phyloP scores from a whole-genome alignment of 2,888 invertebrate species.

The Aproaerema taeniolella region DNA sequence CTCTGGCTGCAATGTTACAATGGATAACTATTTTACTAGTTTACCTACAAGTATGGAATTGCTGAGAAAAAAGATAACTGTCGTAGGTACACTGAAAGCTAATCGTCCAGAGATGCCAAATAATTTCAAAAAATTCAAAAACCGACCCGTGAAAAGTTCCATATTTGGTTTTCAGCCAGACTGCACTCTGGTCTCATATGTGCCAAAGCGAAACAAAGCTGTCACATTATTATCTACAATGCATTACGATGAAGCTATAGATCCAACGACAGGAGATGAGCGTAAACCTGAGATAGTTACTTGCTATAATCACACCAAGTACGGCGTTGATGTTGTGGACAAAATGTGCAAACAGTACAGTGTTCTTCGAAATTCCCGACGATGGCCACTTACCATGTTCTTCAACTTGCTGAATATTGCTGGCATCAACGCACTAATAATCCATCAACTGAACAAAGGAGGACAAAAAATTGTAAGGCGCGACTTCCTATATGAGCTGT shows the following conservation, averaged over 20 bases:
- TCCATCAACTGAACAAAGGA: too few relatives aligned
- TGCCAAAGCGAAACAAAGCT: slow-evolving; percentile 26
- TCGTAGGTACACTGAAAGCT: not conserved
- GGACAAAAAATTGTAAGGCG: too few relatives aligned
- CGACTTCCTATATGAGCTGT: too few relatives aligned
- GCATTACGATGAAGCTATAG: slow-evolving; percentile 22
- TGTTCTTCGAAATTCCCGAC: slow-evolving; percentile 24
- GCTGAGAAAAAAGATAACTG: slow-evolving; percentile 1
- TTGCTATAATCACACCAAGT: too few relatives aligned
- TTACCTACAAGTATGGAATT: not conserved
- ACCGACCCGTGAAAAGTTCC: too few relatives aligned
- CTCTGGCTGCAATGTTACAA: slow-evolving; percentile 10
- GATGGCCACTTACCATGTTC: slow-evolving; percentile 30
- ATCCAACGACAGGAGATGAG: slow-evolving; percentile 17
- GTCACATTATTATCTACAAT: slow-evolving; percentile 24
- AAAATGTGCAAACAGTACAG: slow-evolving; percentile 30
- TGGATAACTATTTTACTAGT: slow-evolving; percentile 14
- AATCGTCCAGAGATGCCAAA: not conserved
- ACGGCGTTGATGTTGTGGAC: slow-evolving; percentile 31
- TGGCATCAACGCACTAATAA: not conserved
- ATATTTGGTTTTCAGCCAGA: too few relatives aligned
- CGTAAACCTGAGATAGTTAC: slow-evolving; percentile 26
- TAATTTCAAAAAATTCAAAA: not conserved
- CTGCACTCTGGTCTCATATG: slow-evolving; percentile 24
- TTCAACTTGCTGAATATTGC: slow-evolving; percentile 21